phyloP scores from a whole-genome alignment of 2,113 vertebrate genomes.

The Oostethus manadensis region DNA sequence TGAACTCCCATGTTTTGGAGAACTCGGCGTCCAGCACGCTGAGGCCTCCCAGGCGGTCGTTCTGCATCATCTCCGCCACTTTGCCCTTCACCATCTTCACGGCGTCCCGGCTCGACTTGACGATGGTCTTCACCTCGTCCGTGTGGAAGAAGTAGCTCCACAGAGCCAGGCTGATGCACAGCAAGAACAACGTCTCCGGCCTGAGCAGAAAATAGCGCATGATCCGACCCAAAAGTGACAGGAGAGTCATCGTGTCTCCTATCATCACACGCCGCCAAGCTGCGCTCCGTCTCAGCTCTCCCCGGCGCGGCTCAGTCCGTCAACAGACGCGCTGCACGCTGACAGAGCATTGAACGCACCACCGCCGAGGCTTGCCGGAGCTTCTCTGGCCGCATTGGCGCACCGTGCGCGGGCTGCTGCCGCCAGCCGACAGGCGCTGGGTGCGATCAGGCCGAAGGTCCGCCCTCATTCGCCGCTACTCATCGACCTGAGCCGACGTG shows the following conservation, averaged over 20 bases:
- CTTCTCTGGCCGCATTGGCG: constrained; percentile 21
- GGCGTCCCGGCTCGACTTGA: constrained; percentile 94
- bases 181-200: constrained; percentile 93
- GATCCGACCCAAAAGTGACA: constrained; percentile 98
- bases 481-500: constrained; percentile 35
- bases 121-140: constrained; percentile 97
- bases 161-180: constrained; percentile 94
- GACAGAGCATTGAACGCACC: constrained; percentile 14
- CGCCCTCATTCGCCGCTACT: constrained; percentile 26
- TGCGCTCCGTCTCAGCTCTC: constrained; percentile 43
- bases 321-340: constrained; percentile 22
- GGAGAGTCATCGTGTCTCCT: constrained; percentile 99
- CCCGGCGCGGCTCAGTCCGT: constrained; percentile 58
- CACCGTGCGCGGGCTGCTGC: constrained; percentile 15
- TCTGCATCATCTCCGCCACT: constrained; percentile 96
- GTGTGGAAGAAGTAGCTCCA: constrained; percentile 99
- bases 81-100: constrained; percentile 98
- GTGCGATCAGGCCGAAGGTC: constrained; percentile 19
- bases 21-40: constrained; percentile 91
- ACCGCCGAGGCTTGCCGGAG: constrained; percentile 5
- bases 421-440: constrained; percentile 14
- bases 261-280: constrained; percentile 80
- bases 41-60: constrained; percentile 87
- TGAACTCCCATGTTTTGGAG: constrained; percentile 96
- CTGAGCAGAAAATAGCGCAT: constrained; percentile 98